Conservation (phyloP, 2,888 invertebrate genomes). For the Pelosia muscerda region DNA sequence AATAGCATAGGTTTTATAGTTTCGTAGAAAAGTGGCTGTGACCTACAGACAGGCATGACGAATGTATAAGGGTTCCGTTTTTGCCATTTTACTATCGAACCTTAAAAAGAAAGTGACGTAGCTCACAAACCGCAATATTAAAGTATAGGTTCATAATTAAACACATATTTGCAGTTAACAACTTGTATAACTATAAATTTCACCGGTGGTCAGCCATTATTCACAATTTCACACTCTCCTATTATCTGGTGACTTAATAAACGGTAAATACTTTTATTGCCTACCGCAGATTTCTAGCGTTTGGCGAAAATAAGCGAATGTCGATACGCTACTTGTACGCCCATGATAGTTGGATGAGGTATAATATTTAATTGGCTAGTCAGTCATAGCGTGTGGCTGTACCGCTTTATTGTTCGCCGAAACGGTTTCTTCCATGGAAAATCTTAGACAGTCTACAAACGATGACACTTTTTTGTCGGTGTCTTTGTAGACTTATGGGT, state of each 20-base stretch:
- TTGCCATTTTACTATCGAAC: too few relatives aligned
- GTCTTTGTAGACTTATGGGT: background rate
- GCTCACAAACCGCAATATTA: too few relatives aligned
- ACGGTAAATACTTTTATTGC: constrained; percentile 14
- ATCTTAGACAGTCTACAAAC: background rate
- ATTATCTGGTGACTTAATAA: constrained; percentile 12
- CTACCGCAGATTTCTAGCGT: constrained; percentile 10
- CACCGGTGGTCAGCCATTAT: constrained; percentile 5
- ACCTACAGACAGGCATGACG: too few relatives aligned
- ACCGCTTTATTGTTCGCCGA: constrained; percentile 16
- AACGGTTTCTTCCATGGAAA: background rate
- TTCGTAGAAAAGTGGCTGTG: too few relatives aligned
- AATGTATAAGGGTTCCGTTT: too few relatives aligned
- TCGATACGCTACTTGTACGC: constrained; percentile 10
- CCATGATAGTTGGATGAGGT: constrained; percentile 3
- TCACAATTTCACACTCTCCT: constrained; percentile 17
- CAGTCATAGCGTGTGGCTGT: constrained; percentile 22
- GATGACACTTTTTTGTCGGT: background rate
- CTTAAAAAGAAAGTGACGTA: too few relatives aligned
- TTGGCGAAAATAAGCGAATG: constrained; percentile 11
- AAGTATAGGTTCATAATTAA: background rate
- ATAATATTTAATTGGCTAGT: constrained; percentile 18
- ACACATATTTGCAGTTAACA: background rate
- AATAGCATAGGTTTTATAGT: too few relatives aligned
- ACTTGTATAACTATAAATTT: background rate